Evolutionary conservation across 2,113 vertebrate genomes (phyloP).

Genomic region (Crypturellus undulatus): DNA sequence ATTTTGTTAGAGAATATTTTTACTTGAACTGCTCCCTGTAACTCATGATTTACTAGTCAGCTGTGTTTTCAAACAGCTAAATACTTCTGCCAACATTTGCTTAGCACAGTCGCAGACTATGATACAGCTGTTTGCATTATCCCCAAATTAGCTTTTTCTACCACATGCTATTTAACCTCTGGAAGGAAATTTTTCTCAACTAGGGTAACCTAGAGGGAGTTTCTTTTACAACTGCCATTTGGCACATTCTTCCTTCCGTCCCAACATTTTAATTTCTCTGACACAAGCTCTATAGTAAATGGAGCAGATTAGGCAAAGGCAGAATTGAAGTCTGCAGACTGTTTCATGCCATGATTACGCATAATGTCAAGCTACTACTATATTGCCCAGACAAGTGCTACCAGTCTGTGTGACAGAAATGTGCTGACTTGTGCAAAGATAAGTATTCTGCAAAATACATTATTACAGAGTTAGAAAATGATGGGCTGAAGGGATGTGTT

Average conservation of each 20-base stretch:
- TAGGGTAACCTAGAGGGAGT: background rate
- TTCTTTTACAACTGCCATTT: background rate
- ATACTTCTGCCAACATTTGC: background rate
- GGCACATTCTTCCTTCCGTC: background rate
- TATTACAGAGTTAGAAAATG: background rate
- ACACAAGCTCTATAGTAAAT: background rate
- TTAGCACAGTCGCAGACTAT: background rate
- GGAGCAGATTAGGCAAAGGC: background rate
- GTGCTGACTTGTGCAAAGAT: conserved; percentile 58
- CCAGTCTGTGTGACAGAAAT: background rate
- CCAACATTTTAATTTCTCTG: background rate
- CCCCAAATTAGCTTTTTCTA: background rate
- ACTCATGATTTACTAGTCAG: background rate
- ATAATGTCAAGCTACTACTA: background rate
- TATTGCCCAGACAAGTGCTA: background rate
- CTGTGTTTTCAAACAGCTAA: background rate
- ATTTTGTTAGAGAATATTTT: background rate
- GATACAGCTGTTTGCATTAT: background rate
- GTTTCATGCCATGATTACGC: background rate
- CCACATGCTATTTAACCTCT: background rate
- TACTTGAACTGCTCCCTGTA: background rate
- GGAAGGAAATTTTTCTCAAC: background rate
- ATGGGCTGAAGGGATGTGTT: background rate
- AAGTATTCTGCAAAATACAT: conserved; percentile 47
- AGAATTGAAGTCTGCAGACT: background rate